These are phyloP conservation scores for Sphyrna mokarran DNA, from an alignment of 2,113 vertebrate species.

Conservation along the genomic window DNA sequence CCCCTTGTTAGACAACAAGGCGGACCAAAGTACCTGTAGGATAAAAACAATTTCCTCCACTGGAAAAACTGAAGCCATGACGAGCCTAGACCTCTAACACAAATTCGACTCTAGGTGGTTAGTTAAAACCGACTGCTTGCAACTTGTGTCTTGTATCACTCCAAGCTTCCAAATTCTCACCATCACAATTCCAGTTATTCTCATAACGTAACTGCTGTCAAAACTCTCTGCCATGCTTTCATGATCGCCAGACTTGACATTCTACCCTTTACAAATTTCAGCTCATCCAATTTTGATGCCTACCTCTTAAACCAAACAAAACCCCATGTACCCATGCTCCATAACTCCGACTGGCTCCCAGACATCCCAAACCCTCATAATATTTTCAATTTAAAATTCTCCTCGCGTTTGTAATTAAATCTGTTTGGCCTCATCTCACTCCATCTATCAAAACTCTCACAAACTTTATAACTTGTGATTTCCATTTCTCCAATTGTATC, in stretches of 20 bases:
- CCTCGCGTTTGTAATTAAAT: not conserved
- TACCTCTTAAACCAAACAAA: not conserved
- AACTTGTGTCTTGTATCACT: not conserved
- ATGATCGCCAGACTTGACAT: not conserved
- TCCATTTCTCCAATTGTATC: not conserved
- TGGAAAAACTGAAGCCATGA: no score
- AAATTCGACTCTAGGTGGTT: not conserved
- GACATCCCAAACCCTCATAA: no score
- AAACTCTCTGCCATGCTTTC: not conserved
- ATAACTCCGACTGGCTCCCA: not conserved
- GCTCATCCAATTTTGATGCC: not conserved
- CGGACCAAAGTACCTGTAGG: no score
- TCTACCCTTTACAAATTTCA: not conserved
- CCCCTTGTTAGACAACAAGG: no score
- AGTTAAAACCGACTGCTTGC: not conserved
- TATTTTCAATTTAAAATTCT: not conserved
- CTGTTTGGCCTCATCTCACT: not conserved
- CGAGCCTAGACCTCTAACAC: not conserved
- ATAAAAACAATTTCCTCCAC: no score
- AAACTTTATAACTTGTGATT: not conserved
- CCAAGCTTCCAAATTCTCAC: not conserved
- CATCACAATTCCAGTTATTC: not conserved
- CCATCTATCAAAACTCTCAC: not conserved
- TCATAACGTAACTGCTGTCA: not conserved
- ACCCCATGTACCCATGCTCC: not conserved